Evolutionary conservation across 1,140 invertebrate genomes (phyloP), one percentile per base, ranked within the genome.

Genomic region (Micrasema longulum): DNA sequence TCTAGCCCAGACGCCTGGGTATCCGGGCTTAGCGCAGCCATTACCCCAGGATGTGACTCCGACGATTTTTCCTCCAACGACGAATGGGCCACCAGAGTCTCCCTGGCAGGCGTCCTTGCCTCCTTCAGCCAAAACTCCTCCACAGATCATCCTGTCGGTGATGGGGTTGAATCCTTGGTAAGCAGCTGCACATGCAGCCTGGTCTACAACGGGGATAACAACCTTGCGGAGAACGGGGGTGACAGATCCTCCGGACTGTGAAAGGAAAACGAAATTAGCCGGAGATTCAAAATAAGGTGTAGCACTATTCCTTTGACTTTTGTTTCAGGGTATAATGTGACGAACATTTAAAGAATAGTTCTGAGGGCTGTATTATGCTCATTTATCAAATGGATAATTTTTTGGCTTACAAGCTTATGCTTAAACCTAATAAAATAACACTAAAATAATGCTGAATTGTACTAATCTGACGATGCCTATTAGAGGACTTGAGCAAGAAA

Each of bases 61-160:
- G 55, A 89, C 87, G 43, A 92, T 79, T 20, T 82, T 79, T 0
- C 82, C 85, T 50, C 80, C 75, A 73, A 87, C 87, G 1, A 86
- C 78, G 5, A 90, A 71, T 0, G 90, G 89, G 1, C 89, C 90
- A 4, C 90, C 90, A 0, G 86, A 88, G 77, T 91, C 90, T 31
- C 89, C 89, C 79, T 88, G 90, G 77, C 92, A 93, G 5, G 91
- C 89, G 67, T 82, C 64, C 47, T 36, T 14, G 1, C 64, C 64
- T 2, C 64, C 64, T 2, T 20, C 26, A n/a, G 11, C 14, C 18
- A 47, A 0, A 7, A 11, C 2, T 20, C 91, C 91, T n/a, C 92
- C 91, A 75, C 92, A 93, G 2, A 92, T 78, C 88, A 92, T 91
- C 18, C 87, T 87, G 4, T 87, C 78, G 0, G 88, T 89, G 12